These are phyloP conservation scores for Montipora efflorescens DNA, from an alignment of 64 coral and sea anemone genomes.

Conservation along the genomic window DNA sequence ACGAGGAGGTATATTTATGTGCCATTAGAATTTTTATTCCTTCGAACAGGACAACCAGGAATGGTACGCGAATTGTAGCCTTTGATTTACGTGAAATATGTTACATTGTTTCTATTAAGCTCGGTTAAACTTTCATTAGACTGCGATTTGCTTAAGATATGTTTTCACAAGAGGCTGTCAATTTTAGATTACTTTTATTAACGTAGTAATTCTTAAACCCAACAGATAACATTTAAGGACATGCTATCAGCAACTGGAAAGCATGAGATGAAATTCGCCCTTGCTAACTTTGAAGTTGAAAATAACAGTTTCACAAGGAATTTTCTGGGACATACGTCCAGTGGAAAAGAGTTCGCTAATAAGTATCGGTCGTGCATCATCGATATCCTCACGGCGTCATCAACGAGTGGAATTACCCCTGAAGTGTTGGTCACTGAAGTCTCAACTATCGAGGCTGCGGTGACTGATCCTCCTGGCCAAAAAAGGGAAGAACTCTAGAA, in stretches of 20 bases:
- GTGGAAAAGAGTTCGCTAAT: not conserved
- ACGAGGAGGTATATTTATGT: no score
- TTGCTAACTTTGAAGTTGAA: not conserved
- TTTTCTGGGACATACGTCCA: not conserved
- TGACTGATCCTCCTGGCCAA: no score
- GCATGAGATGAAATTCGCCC: not conserved
- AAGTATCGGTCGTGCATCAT: not conserved
- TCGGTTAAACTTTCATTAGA: no score
- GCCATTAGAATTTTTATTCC: no score
- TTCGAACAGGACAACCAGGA: not conserved
- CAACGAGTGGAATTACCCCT: no score
- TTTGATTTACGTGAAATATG: not conserved
- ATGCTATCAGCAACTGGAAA: not conserved
- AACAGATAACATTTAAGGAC: conserved; percentile 32
- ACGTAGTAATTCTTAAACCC: not conserved
- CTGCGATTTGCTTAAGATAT: no score
- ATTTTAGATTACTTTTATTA: not conserved
- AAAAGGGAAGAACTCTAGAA: not conserved
- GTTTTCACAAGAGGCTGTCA: no score
- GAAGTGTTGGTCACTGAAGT: no score
- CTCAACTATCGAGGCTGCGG: no score
- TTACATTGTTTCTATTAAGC: not conserved
- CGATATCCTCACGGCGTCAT: no score
- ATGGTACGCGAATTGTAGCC: not conserved
- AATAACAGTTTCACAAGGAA: not conserved